These are phyloP conservation scores for Ophion costatus DNA, from an alignment of 2,888 invertebrate genomes.

Conservation along the genomic window DNA sequence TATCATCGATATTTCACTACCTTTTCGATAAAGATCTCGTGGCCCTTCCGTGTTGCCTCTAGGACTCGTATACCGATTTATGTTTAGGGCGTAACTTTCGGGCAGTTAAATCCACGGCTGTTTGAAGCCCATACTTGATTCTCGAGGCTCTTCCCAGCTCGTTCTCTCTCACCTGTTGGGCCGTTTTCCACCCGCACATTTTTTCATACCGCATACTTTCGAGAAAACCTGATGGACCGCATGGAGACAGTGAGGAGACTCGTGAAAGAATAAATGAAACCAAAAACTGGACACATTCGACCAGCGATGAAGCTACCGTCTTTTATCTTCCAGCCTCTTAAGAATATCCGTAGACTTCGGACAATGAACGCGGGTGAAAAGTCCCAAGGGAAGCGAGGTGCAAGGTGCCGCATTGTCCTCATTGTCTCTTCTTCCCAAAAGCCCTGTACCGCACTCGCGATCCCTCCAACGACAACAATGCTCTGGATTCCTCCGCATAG, in stretches of 20 bases:
- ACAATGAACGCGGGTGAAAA: constrained; percentile 52
- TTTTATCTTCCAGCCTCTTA: constrained; percentile 45
- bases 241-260: constrained; percentile 70
- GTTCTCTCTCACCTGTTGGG: constrained; percentile 47
- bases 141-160: constrained; percentile 19
- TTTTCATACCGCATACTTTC: background rate
- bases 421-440: constrained; percentile 49
- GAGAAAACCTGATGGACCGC: constrained; percentile 31
- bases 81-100: constrained; percentile 52
- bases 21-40: constrained; percentile 66
- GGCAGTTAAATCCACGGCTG: constrained; percentile 12
- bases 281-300: constrained; percentile 60
- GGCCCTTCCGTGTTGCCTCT: background rate
- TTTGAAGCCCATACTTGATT: constrained; percentile 39
- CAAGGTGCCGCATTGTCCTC: constrained; percentile 64
- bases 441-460: background rate
- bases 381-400: constrained; percentile 30
- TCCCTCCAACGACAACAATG: constrained; percentile 51
- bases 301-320: constrained; percentile 32
- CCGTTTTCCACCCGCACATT: background rate
- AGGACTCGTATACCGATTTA: constrained; percentile 27
- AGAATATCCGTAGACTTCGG: constrained; percentile 56
- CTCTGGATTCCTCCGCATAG: constrained; percentile 31
- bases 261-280: constrained; percentile 68
- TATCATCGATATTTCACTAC: constrained; percentile 70